A percentile compares a stretch with the other conserved stretches of the same genome.
Conservation (phyloP, 2,888 invertebrate genomes). For the Lottia gigantea region DNA sequence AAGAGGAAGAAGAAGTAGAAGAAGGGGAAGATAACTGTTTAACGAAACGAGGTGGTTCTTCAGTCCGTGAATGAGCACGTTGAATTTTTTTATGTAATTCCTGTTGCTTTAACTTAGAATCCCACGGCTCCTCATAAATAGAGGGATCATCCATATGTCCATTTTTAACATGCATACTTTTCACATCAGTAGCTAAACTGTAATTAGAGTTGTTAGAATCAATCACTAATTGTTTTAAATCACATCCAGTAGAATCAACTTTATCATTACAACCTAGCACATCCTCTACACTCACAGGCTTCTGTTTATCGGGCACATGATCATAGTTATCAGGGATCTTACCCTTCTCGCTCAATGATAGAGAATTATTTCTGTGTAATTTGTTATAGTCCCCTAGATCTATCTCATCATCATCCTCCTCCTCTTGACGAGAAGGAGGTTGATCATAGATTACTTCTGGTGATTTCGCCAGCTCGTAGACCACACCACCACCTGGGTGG, state of each 20-base stretch:
- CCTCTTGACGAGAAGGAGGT: not conserved
- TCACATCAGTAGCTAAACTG: not conserved
- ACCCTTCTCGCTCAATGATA: not conserved
- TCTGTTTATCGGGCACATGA: not conserved
- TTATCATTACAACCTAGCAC: not conserved
- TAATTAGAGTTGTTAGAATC: not conserved
- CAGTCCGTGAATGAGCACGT: not conserved
- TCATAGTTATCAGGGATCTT: not conserved
- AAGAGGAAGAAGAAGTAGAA: not conserved
- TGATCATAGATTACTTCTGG: not conserved
- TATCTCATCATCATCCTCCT: not conserved
- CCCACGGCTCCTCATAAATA: slow-evolving; percentile 55
- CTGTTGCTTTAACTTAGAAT: slow-evolving; percentile 39
- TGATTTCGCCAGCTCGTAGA: slow-evolving; percentile 8
- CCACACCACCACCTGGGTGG: slow-evolving; percentile 3
- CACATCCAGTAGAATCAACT: not conserved
- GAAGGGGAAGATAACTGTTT: slow-evolving; percentile 1
- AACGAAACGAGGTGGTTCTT: not conserved
- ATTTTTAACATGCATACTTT: not conserved
- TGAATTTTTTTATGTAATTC: slow-evolving; percentile 38
- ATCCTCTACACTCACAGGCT: not conserved
- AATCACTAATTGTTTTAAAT: not conserved
- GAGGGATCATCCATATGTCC: slow-evolving; percentile 8
- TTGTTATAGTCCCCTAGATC: not conserved
- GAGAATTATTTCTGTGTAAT: not conserved